These are phyloP conservation scores for Drymonia ruficornis DNA, from an alignment of 2,888 invertebrate genomes.

Conservation along the genomic window DNA sequence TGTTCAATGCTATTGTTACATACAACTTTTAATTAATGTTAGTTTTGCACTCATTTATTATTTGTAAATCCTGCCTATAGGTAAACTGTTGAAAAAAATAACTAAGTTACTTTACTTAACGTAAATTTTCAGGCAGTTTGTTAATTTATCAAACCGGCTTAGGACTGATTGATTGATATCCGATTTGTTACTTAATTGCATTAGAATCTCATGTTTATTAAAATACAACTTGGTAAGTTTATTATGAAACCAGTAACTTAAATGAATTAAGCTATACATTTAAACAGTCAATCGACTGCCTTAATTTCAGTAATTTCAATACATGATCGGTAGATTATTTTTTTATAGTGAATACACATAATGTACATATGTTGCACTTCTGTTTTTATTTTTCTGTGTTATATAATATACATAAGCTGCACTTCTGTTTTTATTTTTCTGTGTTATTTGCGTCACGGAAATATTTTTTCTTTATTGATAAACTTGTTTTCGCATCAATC, in stretches of 20 bases:
- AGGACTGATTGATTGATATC: neutral
- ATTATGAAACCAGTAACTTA: conserved; percentile 32
- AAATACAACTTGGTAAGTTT: conserved; percentile 30
- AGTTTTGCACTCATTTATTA: conserved; percentile 26
- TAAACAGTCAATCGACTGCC: conserved; percentile 7
- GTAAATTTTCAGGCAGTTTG: neutral
- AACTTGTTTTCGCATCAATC: neutral
- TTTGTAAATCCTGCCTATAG: neutral
- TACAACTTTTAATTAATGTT: conserved; percentile 36
- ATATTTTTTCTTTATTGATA: neutral
- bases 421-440: neutral
- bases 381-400: neutral
- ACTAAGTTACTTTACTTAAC: too few relatives aligned
- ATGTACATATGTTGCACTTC: neutral
- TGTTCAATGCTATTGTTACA: conserved; percentile 50
- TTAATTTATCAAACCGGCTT: neutral
- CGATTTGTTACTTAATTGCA: conserved; percentile 2
- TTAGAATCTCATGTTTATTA: conserved; percentile 37
- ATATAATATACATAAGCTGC: neutral
- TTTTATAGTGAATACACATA: too few relatives aligned
- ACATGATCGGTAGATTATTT: too few relatives aligned
- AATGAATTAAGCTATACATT: conserved; percentile 33
- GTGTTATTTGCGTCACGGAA: neutral
- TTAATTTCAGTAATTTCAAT: too few relatives aligned
- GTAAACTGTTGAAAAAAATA: too few relatives aligned